phyloP scores from a whole-genome alignment of 37 sponge, comb jelly and placozoan species.

The Oopsacas minuta region DNA sequence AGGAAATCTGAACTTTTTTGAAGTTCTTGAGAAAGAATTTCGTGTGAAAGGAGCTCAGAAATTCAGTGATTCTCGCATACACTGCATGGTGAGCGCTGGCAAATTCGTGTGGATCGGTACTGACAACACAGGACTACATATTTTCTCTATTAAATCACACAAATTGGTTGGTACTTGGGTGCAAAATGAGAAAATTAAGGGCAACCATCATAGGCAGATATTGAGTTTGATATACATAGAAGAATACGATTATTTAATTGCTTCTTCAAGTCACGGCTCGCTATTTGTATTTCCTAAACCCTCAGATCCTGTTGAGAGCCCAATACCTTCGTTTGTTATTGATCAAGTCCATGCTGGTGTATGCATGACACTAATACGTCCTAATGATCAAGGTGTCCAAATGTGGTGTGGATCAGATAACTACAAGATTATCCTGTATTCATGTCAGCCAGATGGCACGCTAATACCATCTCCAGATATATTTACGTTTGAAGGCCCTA shows the following conservation, averaged over 20 bases:
- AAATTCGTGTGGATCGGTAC: slow-evolving; percentile 5
- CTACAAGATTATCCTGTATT: not conserved
- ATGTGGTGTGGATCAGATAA: not conserved
- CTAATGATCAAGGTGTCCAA: not conserved
- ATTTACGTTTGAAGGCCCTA: not conserved
- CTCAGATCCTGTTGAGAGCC: not conserved
- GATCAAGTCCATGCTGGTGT: not conserved
- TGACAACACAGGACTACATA: not conserved
- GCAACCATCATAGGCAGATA: not conserved
- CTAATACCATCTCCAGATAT: not conserved
- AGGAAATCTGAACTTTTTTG: slow-evolving; percentile 12
- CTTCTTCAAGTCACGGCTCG: not conserved
- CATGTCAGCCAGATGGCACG: not conserved
- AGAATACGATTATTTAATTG: not conserved
- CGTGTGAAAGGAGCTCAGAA: not conserved
- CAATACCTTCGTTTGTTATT: not conserved
- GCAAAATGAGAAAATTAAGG: not conserved
- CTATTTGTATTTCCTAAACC: not conserved
- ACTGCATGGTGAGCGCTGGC: not conserved
- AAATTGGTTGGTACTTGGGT: not conserved
- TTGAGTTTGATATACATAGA: not conserved
- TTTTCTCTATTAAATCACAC: not conserved
- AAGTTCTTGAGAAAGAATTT: slow-evolving; percentile 7
- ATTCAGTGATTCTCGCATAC: not conserved
- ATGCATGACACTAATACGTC: not conserved